Evolutionary conservation across 2,797 vertebrate species (phyloP).

Genomic region (Microctenopoma lineatum): DNA sequence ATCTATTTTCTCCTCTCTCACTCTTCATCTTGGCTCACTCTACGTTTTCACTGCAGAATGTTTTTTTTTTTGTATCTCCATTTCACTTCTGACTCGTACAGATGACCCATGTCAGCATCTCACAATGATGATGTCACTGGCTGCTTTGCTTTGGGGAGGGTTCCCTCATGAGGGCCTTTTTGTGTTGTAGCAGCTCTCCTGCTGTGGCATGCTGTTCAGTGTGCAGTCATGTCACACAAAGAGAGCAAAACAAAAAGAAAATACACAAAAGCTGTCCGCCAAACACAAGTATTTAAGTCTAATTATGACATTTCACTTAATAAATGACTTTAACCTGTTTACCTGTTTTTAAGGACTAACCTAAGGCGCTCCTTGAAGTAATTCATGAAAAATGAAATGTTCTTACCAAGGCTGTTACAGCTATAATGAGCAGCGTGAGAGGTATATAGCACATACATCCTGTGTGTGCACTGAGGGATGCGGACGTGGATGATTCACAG

Average conservation of each 20-base stretch:
- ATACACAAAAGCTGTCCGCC: conserved; percentile 18
- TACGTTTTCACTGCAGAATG: conserved; percentile 42
- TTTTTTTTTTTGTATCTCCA: conserved; percentile 62
- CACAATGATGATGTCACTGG: conserved; percentile 79
- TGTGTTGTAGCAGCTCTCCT: conserved; percentile 64
- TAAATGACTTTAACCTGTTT: conserved; percentile 37
- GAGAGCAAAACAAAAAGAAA: conserved; percentile 17
- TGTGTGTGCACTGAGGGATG: conserved; percentile 44
- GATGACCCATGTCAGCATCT: conserved; percentile 76
- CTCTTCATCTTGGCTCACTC: conserved; percentile 38
- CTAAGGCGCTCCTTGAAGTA: conserved; percentile 45
- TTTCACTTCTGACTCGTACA: conserved; percentile 76
- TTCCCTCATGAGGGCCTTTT: conserved; percentile 70
- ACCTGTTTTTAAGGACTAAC: conserved; percentile 52
- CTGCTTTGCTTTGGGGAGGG: conserved; percentile 72
- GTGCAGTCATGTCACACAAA: conserved; percentile 32
- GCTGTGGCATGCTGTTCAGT: conserved; percentile 61
- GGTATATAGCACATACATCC: conserved; percentile 57
- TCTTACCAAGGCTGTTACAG: conserved; percentile 52
- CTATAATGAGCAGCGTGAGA: conserved; percentile 53
- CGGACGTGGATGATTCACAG: conserved; percentile 64
- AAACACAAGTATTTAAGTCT: conserved; percentile 59
- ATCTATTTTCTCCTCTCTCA: conserved; percentile 44
- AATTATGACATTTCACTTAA: conserved; percentile 62
- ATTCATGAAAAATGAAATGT: conserved; percentile 51